phyloP scores from a whole-genome alignment of 2,888 invertebrate genomes.

The Ormyrus labotus region DNA sequence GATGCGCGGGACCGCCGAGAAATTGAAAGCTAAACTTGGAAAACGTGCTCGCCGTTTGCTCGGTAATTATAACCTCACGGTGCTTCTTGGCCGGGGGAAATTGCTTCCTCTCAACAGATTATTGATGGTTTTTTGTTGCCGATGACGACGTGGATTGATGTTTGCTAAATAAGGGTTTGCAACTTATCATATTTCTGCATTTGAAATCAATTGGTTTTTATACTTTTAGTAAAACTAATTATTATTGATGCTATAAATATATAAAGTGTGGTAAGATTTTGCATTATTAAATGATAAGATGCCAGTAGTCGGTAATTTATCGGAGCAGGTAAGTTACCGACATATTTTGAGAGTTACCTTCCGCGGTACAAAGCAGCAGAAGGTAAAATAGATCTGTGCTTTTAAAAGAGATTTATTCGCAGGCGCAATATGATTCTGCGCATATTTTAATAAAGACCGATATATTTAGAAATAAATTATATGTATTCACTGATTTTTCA shows the following conservation, averaged over 20 bases:
- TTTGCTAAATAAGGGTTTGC: no score
- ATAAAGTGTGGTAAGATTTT: no score
- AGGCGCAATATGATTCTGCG: no score
- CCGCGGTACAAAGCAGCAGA: not conserved
- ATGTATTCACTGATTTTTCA: slow-evolving; percentile 68
- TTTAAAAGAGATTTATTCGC: not conserved
- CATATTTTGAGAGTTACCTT: not conserved
- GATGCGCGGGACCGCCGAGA: not conserved
- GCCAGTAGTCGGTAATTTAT: slow-evolving; percentile 4
- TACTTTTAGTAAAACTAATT: no score
- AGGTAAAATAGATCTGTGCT: slow-evolving; percentile 13
- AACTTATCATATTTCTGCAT: no score
- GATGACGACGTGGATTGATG: not conserved
- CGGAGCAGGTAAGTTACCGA: slow-evolving; percentile 14
- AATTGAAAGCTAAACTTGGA: slow-evolving; percentile 20
- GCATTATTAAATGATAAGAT: not conserved
- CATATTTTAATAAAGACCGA: no score
- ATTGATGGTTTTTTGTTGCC: not conserved
- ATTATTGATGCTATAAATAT: no score
- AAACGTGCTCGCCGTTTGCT: not conserved
- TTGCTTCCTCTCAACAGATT: no score
- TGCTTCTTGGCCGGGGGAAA: no score
- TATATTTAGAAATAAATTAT: no score
- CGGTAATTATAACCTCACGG: not conserved
- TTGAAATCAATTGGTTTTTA: no score